Percentiles rank a stretch among this genome's conserved stretches.
Evolutionary conservation across 2,888 invertebrate species (phyloP).

Genomic region (Zeuzera pyrina): DNA sequence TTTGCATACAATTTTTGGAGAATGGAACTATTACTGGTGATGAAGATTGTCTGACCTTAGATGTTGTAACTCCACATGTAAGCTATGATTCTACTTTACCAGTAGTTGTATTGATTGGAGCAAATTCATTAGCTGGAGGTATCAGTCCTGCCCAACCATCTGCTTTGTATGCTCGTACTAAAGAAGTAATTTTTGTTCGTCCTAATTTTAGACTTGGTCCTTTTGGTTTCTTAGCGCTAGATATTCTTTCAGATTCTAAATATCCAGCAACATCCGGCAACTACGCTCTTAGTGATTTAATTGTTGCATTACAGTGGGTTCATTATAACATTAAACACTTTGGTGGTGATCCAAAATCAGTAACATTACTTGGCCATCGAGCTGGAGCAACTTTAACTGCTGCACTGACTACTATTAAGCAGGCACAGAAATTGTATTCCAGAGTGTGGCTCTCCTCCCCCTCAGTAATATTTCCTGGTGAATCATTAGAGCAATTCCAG

Average conservation of each 20-base stretch:
- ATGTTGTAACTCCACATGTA: constrained; percentile 86
- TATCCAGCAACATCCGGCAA: constrained; percentile 87
- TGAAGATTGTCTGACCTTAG: constrained; percentile 88
- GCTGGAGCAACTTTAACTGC: constrained; percentile 90
- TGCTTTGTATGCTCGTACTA: constrained; percentile 80
- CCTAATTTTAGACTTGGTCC: constrained; percentile 88
- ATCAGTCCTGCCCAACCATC: constrained; percentile 84
- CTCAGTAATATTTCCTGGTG: constrained; percentile 81
- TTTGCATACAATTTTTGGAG: constrained; percentile 80
- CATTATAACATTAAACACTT: constrained; percentile 86
- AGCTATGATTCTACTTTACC: constrained; percentile 85
- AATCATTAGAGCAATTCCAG: constrained; percentile 74
- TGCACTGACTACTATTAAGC: constrained; percentile 76
- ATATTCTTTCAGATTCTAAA: constrained; percentile 77
- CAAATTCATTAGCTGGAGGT: constrained; percentile 84
- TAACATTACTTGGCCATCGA: constrained; percentile 88
- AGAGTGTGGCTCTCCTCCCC: constrained; percentile 87
- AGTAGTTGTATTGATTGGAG: constrained; percentile 87
- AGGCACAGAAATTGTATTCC: constrained; percentile 78
- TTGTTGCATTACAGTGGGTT: constrained; percentile 85
- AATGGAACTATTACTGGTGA: constrained; percentile 78
- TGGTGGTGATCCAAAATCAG: constrained; percentile 84
- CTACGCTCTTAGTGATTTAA: constrained; percentile 87
- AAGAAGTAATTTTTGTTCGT: constrained; percentile 88
- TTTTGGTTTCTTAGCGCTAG: constrained; percentile 86